Conservation (phyloP, 2,888 invertebrate genomes). For the Chamaedrilus cognettii region DNA sequence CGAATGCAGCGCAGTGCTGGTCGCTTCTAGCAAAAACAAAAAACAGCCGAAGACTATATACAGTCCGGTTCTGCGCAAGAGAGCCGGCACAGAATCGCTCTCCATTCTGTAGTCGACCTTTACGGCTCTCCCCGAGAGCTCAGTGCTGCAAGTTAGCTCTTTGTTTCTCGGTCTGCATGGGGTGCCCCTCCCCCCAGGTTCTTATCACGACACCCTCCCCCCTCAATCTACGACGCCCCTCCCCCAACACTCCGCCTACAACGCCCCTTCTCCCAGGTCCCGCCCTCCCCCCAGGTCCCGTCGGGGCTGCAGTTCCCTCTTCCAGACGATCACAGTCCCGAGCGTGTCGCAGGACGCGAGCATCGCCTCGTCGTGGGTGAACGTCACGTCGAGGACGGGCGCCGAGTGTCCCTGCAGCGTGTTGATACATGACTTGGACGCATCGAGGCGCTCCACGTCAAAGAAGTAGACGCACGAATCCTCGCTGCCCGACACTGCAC, state of each 20-base stretch:
- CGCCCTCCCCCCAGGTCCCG: neutral
- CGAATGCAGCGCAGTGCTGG: too few relatives aligned
- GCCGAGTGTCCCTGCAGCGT: slow-evolving; percentile 76
- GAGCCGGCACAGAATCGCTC: too few relatives aligned
- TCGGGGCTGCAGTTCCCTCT: slow-evolving; percentile 44
- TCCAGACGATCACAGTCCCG: slow-evolving; percentile 63
- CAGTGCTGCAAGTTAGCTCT: too few relatives aligned
- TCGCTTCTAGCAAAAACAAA: too few relatives aligned
- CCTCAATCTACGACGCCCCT: neutral
- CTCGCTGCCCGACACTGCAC: slow-evolving; percentile 74
- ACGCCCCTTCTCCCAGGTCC: neutral
- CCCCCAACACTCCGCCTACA: too few relatives aligned
- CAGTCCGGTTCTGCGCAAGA: too few relatives aligned
- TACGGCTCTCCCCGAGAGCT: too few relatives aligned
- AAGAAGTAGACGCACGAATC: slow-evolving; percentile 79
- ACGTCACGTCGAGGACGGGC: slow-evolving; percentile 80
- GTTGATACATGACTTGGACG: slow-evolving; percentile 63
- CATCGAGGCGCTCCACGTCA: slow-evolving; percentile 70
- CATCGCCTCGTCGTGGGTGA: slow-evolving; percentile 85
- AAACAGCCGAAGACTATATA: too few relatives aligned
- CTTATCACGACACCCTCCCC: neutral
- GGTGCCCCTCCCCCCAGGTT: neutral
- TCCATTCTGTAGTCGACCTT: too few relatives aligned
- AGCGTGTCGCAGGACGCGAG: slow-evolving; percentile 82
- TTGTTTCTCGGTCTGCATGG: too few relatives aligned